Evolutionary conservation across 2,888 invertebrate genomes (phyloP), one percentile per base, ranked within the genome.

Genomic region (Lithophane socia): DNA sequence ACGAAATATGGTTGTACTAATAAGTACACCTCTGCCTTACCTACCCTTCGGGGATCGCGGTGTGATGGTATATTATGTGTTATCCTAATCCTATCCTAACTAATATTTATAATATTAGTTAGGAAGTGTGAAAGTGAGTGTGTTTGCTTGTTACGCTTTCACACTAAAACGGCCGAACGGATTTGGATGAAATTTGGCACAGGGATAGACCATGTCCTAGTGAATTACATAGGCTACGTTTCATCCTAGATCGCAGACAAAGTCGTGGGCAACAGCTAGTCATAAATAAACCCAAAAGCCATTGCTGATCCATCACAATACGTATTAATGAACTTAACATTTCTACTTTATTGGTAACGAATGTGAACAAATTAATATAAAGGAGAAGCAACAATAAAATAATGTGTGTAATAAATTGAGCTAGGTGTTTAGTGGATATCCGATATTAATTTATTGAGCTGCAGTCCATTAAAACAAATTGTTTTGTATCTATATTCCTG

Each of bases 381-480:
- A 44, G 18, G 60, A 71, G 72, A 61, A 16, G 58, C 44, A 64
- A 67, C 66, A 77, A 77, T 73, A 61, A 64, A 77, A 78, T 64
- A 83, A 73, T 65, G 67, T 52, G 13, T 24, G 73, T 68, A 66
- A 74, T 79, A 74, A 70, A 83, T 79, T 54, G 49, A 66, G 44
- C 63, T 44, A 79, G 60, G 52, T 69, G 61, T 84, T 79, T 75
- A 75, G 44, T 71, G 61, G 54, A 63, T 83, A 65, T 73, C 37
- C 65, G 73, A 67, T 58, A 82, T 79, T 52, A 75, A 73, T 75
- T 77, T 65, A 76, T 73, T 75, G 52, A 24, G 44, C 18, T 37
- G 13, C 67, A 75, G 61, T 66, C 21, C 56, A 72, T 78, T 47
- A 61, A 75, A 86, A 47, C 64, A 70, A 86, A 85, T 86, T 37